phyloP scores from a whole-genome alignment of 2,888 invertebrate genomes.

The Neria commutata region DNA sequence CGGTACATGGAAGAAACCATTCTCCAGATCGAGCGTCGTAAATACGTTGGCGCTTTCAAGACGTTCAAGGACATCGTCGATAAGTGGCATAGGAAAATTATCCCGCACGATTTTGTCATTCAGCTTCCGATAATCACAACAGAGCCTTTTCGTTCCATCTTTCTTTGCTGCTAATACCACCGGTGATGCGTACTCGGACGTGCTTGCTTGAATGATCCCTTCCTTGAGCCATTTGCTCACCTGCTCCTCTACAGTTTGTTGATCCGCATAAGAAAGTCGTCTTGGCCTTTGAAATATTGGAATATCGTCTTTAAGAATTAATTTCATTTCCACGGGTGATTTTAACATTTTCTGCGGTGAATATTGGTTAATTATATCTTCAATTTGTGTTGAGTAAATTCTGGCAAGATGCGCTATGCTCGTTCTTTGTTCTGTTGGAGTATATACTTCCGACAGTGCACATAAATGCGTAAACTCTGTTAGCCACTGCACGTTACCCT shows the following conservation, averaged over 20 bases:
- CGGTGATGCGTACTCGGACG: conserved; percentile 21
- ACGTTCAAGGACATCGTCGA: conserved; percentile 29
- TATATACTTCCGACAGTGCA: too few relatives aligned
- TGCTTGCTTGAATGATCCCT: conserved; percentile 14
- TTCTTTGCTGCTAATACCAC: conserved; percentile 31
- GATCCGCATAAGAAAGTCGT: conserved; percentile 8
- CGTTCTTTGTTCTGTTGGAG: too few relatives aligned
- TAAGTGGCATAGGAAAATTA: conserved; percentile 27
- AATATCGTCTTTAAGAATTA: conserved; percentile 17
- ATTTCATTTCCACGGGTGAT: conserved; percentile 13
- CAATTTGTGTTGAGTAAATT: too few relatives aligned
- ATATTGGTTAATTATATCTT: neutral
- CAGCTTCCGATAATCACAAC: conserved; percentile 31
- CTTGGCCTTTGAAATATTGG: conserved; percentile 23
- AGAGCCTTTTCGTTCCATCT: conserved; percentile 27
- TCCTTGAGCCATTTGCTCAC: conserved; percentile 19
- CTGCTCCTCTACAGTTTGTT: conserved; percentile 14
- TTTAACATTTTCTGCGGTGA: neutral
- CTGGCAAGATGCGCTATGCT: too few relatives aligned
- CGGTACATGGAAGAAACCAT: conserved; percentile 32
- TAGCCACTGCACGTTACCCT: too few relatives aligned
- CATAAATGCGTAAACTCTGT: too few relatives aligned
- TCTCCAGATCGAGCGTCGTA: conserved; percentile 27
- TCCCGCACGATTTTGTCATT: conserved; percentile 30
- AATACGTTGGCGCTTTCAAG: conserved; percentile 20